These are phyloP conservation scores for Poeciliopsis occidentalis DNA, from an alignment of 2,113 vertebrate species.

Conservation along the genomic window DNA sequence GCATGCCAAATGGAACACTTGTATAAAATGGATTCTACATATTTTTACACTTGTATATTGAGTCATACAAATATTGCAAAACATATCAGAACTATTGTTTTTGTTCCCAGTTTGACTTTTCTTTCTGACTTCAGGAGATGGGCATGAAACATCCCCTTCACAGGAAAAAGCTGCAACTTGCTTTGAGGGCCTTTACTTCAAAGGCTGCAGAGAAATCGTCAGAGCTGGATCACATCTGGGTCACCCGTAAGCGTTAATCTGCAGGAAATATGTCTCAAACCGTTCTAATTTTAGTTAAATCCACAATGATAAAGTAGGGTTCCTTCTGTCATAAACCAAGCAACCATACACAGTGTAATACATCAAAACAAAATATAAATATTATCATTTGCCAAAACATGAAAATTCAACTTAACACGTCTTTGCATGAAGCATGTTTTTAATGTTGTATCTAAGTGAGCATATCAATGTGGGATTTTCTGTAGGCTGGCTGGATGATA, in stretches of 20 bases:
- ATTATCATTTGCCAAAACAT: conserved; percentile 18
- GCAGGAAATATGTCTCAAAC: too few species aligned
- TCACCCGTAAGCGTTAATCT: too few species aligned
- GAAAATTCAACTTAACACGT: conserved; percentile 7
- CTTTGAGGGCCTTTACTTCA: conserved; percentile 87
- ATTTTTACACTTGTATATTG: neutral
- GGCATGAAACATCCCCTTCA: conserved; percentile 95
- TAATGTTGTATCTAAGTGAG: neutral
- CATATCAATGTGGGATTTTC: neutral
- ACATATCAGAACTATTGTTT: neutral
- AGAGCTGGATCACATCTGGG: too few species aligned
- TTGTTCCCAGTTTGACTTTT: neutral
- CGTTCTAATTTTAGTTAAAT: too few species aligned
- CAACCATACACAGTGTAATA: too few species aligned
- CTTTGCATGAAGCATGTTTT: neutral
- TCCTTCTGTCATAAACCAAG: too few species aligned
- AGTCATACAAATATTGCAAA: neutral
- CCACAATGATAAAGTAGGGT: too few species aligned
- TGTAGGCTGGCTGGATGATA: conserved; percentile 96
- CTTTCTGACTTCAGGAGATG: conserved; percentile 84
- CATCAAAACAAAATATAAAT: too few species aligned
- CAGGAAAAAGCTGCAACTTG: conserved; percentile 95
- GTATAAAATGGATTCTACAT: too few species aligned
- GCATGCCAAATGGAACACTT: neutral
- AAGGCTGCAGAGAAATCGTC: conserved; percentile 92